Percentiles rank a stretch among this genome's conserved stretches.
These are phyloP conservation scores for Hucho hucho DNA, from an alignment of 2,113 vertebrate species.

Conservation along the genomic window DNA sequence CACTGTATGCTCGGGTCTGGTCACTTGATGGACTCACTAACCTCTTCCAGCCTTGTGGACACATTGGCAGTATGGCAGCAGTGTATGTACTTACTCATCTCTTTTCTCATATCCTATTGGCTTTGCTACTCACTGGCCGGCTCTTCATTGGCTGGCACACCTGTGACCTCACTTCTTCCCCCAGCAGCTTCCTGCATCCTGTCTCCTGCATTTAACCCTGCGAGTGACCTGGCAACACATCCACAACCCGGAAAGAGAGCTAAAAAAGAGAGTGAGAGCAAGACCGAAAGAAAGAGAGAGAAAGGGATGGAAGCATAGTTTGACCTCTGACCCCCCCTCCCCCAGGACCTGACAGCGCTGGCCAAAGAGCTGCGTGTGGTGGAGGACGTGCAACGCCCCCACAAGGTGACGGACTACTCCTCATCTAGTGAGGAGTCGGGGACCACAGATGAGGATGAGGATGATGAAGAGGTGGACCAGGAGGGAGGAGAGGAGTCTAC, in stretches of 20 bases:
- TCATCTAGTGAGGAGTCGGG: slow-evolving; percentile 97
- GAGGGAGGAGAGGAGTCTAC: slow-evolving; percentile 91
- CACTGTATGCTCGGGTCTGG: slow-evolving; percentile 29
- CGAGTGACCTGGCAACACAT: neutral
- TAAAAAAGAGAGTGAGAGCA: neutral
- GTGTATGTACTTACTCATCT: neutral
- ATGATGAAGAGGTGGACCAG: slow-evolving; percentile 93
- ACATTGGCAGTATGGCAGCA: slow-evolving; percentile 16
- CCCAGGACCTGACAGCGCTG: slow-evolving; percentile 90
- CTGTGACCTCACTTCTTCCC: slow-evolving; percentile 49
- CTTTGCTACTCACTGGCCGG: slow-evolving; percentile 40
- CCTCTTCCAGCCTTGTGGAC: slow-evolving; percentile 28
- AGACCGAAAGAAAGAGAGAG: neutral
- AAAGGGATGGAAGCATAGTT: neutral
- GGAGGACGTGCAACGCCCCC: slow-evolving; percentile 90
- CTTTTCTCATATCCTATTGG: slow-evolving; percentile 28
- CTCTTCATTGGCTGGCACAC: slow-evolving; percentile 55
- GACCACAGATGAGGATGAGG: slow-evolving; percentile 93
- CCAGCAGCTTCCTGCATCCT: slow-evolving; percentile 48
- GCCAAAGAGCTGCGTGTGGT: slow-evolving; percentile 94
- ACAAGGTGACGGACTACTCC: slow-evolving; percentile 97
- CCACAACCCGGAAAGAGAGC: neutral
- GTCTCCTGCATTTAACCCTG: slow-evolving; percentile 16
- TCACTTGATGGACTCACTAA: slow-evolving; percentile 54
- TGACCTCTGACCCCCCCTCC: neutral